These are phyloP conservation scores for Anoplius nigerrimus DNA, from an alignment of 2,888 invertebrate species.

Conservation along the genomic window DNA sequence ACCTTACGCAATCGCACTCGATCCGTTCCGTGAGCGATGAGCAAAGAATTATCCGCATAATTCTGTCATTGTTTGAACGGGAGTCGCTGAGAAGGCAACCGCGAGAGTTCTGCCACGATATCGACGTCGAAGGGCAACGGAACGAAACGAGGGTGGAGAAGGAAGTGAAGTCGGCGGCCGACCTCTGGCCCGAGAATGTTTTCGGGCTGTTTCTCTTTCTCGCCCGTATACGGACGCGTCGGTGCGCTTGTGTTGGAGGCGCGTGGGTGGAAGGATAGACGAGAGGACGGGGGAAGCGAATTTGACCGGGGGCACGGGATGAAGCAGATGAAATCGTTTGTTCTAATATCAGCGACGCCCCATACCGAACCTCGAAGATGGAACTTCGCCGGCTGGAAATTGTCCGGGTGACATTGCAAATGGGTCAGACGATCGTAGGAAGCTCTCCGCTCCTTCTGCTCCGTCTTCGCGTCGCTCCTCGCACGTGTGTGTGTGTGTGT, in stretches of 20 bases:
- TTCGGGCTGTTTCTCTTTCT: conserved; percentile 9
- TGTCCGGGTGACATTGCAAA: conserved; percentile 54
- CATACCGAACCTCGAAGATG: conserved; percentile 46
- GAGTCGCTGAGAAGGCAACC: background rate
- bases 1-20: too few species aligned
- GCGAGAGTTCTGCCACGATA: conserved; percentile 5
- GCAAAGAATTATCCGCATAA: too few species aligned
- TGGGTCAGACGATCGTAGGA: conserved; percentile 35
- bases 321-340: conserved; percentile 54
- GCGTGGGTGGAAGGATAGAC: background rate
- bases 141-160: background rate
- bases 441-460: conserved; percentile 30
- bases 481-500: too few species aligned
- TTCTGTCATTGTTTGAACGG: background rate
- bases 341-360: conserved; percentile 47
- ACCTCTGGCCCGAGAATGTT: conserved; percentile 5
- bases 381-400: conserved; percentile 50
- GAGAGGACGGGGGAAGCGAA: conserved; percentile 6
- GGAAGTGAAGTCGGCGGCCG: conserved; percentile 13
- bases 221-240: conserved; percentile 5
- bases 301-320: conserved; percentile 11
- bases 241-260: background rate
- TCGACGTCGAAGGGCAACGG: conserved; percentile 5
- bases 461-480: conserved; percentile 27
- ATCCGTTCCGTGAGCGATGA: too few species aligned